Percentiles rank a stretch among this genome's conserved stretches.
Conservation (phyloP, 1,140 invertebrate species). For the Coelopa frigida region DNA sequence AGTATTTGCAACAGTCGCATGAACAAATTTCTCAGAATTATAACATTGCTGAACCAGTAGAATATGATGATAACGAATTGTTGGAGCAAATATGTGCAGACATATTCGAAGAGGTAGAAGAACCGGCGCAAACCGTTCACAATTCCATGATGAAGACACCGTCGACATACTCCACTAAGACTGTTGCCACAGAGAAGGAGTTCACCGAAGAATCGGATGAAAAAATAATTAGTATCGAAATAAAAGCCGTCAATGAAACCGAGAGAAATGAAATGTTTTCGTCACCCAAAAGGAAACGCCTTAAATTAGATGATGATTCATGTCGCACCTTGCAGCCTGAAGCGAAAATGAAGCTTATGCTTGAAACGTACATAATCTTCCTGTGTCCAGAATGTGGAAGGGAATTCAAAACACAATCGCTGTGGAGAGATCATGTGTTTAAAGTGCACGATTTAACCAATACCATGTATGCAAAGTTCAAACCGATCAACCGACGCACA, state of each 20-base stretch:
- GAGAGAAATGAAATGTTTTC: slow-evolving; percentile 10
- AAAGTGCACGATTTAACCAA: slow-evolving; percentile 33
- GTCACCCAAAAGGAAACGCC: slow-evolving; percentile 7
- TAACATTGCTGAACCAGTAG: neutral
- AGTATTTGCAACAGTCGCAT: slow-evolving; percentile 9
- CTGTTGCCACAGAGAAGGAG: neutral
- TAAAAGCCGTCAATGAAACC: slow-evolving; percentile 28
- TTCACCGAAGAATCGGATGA: slow-evolving; percentile 10
- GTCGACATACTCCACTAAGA: neutral
- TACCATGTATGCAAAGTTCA: slow-evolving; percentile 32
- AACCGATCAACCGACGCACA: slow-evolving; percentile 19
- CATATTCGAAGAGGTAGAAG: slow-evolving; percentile 23
- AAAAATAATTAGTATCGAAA: slow-evolving; percentile 33
- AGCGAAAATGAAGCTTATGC: neutral
- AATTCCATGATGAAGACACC: slow-evolving; percentile 2
- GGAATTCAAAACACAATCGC: slow-evolving; percentile 25
- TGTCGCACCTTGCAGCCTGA: slow-evolving; percentile 1
- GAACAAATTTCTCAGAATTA: neutral
- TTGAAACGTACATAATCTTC: slow-evolving; percentile 14
- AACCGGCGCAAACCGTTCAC: neutral
- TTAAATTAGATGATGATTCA: slow-evolving; percentile 4
- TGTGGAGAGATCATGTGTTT: slow-evolving; percentile 32
- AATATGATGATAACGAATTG: slow-evolving; percentile 1
- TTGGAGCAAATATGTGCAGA: slow-evolving; percentile 25
- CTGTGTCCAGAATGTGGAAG: slow-evolving; percentile 35